Percentiles rank a stretch among this genome's conserved stretches.
These are phyloP conservation scores for Tromatobia lineatoria DNA, from an alignment of 2,888 invertebrate species.

Conservation along the genomic window DNA sequence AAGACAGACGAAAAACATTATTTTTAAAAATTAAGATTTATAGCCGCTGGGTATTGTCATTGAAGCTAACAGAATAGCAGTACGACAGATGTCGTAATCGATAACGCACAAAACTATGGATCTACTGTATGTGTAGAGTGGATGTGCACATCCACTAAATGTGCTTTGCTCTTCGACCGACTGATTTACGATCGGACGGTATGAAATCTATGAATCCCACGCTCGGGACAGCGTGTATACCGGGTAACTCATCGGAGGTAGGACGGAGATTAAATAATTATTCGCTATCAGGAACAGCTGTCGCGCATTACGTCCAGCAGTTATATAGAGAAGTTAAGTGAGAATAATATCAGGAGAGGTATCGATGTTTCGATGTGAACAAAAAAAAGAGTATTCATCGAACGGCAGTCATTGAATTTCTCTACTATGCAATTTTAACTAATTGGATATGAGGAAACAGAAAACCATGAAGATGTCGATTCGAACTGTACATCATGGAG, in stretches of 20 bases:
- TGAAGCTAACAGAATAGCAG: background rate
- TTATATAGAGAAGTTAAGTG: conserved; percentile 16
- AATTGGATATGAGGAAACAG: background rate
- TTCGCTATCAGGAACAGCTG: conserved; percentile 80
- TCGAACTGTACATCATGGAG: too few species aligned
- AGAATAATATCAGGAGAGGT: conserved; percentile 39
- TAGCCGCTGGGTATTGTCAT: background rate
- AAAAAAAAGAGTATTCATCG: background rate
- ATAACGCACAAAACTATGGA: conserved; percentile 27
- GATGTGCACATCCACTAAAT: background rate
- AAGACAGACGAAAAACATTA: too few species aligned
- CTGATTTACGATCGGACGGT: conserved; percentile 79
- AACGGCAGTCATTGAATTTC: background rate
- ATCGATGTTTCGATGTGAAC: conserved; percentile 37
- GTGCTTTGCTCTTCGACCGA: conserved; percentile 33
- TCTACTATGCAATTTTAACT: background rate
- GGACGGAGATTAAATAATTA: conserved; percentile 80
- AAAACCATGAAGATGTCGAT: too few species aligned
- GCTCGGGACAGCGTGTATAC: conserved; percentile 64
- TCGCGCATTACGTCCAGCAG: conserved; percentile 72
- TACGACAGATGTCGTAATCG: conserved; percentile 21
- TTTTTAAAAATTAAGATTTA: background rate
- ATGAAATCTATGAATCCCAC: conserved; percentile 73
- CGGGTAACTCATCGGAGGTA: conserved; percentile 39
- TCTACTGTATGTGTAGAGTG: background rate